phyloP scores from a whole-genome alignment of 2,113 vertebrate species.

The Mus pahari region DNA sequence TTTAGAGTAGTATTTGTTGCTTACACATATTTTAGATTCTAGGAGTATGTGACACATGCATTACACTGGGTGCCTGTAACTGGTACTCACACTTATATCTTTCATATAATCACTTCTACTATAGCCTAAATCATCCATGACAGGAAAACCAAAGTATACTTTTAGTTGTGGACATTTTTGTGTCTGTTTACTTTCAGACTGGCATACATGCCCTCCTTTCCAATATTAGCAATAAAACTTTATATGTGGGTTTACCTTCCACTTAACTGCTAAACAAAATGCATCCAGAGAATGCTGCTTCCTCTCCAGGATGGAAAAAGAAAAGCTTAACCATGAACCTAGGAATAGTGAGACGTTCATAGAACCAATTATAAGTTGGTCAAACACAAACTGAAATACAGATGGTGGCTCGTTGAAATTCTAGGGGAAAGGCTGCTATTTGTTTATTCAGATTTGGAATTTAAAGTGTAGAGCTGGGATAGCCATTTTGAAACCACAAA shows the following conservation, averaged over 20 bases:
- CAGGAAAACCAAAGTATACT: background rate
- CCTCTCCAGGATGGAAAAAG: background rate
- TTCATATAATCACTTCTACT: background rate
- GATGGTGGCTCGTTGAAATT: background rate
- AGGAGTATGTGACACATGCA: background rate
- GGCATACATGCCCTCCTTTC: background rate
- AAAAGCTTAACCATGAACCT: background rate
- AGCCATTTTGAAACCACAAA: background rate
- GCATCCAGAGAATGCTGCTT: background rate
- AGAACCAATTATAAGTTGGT: background rate
- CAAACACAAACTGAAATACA: background rate
- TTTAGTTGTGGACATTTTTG: background rate
- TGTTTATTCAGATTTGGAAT: background rate
- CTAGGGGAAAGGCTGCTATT: background rate
- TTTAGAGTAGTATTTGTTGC: too few relatives aligned
- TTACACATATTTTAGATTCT: background rate
- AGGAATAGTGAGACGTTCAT: background rate
- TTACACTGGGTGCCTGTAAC: background rate
- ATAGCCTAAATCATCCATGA: background rate
- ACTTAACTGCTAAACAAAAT: background rate
- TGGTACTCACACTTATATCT: background rate
- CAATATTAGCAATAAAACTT: background rate
- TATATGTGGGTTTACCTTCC: background rate
- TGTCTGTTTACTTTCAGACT: background rate
- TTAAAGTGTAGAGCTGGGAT: background rate